phyloP scores from a whole-genome alignment of 2,888 invertebrate genomes.

The Parnassius apollo region DNA sequence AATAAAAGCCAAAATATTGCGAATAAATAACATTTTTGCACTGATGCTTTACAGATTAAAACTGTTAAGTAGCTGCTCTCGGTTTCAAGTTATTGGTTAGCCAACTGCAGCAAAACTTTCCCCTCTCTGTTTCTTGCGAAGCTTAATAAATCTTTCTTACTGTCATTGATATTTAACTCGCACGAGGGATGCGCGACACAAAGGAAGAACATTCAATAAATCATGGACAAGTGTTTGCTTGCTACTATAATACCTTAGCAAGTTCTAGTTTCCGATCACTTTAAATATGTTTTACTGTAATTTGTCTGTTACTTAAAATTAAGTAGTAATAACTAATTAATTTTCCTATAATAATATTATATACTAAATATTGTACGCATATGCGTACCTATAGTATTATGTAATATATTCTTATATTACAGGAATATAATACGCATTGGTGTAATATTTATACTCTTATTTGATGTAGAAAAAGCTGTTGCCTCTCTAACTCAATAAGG shows the following conservation, averaged over 20 bases:
- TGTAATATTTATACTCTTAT: no score
- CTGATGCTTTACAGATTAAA: constrained; percentile 56
- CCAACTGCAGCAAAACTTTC: constrained; percentile 65
- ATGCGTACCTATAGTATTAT: no score
- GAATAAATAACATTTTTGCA: constrained; percentile 43
- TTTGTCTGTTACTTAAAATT: no score
- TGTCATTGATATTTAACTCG: constrained; percentile 76
- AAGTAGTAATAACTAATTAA: no score
- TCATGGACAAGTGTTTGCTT: constrained; percentile 66
- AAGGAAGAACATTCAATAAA: constrained; percentile 59
- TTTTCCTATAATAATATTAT: no score
- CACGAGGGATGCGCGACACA: constrained; percentile 56
- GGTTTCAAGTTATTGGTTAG: constrained; percentile 61
- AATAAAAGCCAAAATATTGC: constrained; percentile 32
- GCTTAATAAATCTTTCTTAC: constrained; percentile 75
- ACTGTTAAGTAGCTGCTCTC: constrained; percentile 55
- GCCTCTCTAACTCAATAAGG: no score
- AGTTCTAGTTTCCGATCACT: constrained; percentile 15
- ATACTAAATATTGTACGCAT: no score
- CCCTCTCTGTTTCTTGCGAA: constrained; percentile 57
- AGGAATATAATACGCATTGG: no score
- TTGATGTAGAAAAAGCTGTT: no score
- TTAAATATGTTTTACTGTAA: neutral
- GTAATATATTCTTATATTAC: no score
- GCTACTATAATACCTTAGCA: constrained; percentile 39